Percentiles rank a stretch among this genome's conserved stretches.
Conservation (phyloP, 2,113 vertebrate species). For the Urocitellus parryii region DNA sequence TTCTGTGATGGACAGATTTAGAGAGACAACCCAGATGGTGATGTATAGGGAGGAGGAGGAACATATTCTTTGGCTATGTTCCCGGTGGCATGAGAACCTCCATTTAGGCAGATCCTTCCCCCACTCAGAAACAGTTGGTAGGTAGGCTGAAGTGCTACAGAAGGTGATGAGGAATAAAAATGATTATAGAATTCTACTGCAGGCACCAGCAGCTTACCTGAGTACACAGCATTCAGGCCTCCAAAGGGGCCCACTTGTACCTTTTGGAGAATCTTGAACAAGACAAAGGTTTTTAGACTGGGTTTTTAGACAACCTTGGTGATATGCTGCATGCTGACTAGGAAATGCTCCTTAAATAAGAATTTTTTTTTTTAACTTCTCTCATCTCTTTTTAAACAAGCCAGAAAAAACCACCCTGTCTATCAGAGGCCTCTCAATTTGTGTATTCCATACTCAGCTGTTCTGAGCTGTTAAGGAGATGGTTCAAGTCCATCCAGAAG, state of each 20-base stretch:
- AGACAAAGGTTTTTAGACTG: neutral
- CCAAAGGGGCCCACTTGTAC: neutral
- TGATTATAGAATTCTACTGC: neutral
- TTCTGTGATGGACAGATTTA: neutral
- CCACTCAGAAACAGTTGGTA: neutral
- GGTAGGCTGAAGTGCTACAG: neutral
- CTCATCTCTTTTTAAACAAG: neutral
- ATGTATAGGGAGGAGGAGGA: neutral
- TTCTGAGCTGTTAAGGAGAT: neutral
- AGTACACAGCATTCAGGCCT: neutral
- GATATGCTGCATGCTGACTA: neutral
- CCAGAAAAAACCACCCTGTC: neutral
- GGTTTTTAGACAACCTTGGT: neutral
- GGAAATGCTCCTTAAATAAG: neutral
- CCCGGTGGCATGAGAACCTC: conserved; percentile 6
- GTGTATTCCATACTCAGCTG: neutral
- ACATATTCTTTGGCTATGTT: neutral
- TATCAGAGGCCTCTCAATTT: neutral
- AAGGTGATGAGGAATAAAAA: neutral
- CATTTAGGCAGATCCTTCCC: neutral
- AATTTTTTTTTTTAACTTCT: neutral
- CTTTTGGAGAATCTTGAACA: neutral
- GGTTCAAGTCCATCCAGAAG: neutral
- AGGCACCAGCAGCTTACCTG: conserved; percentile 6
- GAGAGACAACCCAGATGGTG: neutral